Base-by-base conservation (phyloP, 1,140 invertebrate species). In the Brachionus asplanchnoidis region DNA sequence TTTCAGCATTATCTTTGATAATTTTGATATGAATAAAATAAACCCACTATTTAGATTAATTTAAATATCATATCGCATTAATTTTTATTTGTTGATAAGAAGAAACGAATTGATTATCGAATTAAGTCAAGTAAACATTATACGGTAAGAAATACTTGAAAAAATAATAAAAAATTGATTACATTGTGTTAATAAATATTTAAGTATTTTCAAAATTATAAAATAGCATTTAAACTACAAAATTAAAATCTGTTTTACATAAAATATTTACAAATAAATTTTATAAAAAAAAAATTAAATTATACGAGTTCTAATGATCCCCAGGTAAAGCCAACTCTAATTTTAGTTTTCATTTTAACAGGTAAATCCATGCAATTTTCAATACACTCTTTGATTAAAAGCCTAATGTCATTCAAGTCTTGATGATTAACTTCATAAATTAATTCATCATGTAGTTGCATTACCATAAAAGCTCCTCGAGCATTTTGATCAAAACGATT, bases 361-460 rank as follows among this genome's bases (percentile, higher is more conserved):
- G 90, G 91, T 11, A 96, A 89, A 85, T 90, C 90, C 1, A 93
- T 92, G n/a, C 93, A 92, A 82, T 92, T 91, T 88, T 97, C 95
- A 95, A 97, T 97, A 14, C 92, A 91, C 26, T 92, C 88, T 87
- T 93, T 93, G 17, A 98, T 89, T 50, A 94, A 91, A 84, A 88
- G 88, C 1, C 92, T 92, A 17, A 94, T 92, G 85, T 90, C 87
- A 8, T 90, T 87, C 20, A 94, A 88, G 88, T 93, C 91, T 12
- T 90, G 87, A 26, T 86, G 32, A 20, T 87, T 85, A 0, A 97
- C 95, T 92, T 99, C 96, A 87, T 95, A 98, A 28, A 99, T 93
- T 0, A 99, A 91, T 92, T 99, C 97, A 91, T 99, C 97, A 88
- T 99, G 97, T 85, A 99, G 90, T 88, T 98, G 95, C 46, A 98